Evolutionary conservation across 2,113 vertebrate genomes (phyloP).

Genomic region (Semnopithecus entellus): DNA sequence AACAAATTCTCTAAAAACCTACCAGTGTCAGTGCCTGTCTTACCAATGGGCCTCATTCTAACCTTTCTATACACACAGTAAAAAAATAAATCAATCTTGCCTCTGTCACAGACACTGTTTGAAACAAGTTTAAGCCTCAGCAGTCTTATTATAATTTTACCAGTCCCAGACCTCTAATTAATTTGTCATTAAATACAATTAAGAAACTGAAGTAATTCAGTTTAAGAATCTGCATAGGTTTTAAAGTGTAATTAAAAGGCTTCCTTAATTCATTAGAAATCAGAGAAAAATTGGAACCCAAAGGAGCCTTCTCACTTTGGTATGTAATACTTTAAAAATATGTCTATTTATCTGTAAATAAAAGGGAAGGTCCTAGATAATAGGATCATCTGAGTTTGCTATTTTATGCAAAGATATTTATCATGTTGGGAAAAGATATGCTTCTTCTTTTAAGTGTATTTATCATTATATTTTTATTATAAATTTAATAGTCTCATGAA

Average conservation of each 20-base stretch:
- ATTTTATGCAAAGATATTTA: slow-evolving; percentile 37
- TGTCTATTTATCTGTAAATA: slow-evolving; percentile 11
- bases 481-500: background rate
- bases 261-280: slow-evolving; percentile 47
- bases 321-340: background rate
- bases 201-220: slow-evolving; percentile 50
- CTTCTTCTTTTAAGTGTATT: background rate
- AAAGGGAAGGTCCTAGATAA: background rate
- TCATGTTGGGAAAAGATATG: background rate
- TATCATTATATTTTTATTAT: slow-evolving; percentile 15
- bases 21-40: background rate
- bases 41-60: background rate
- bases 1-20: background rate
- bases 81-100: slow-evolving; percentile 23
- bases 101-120: slow-evolving; percentile 13
- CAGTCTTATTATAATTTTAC: slow-evolving; percentile 39
- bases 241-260: slow-evolving; percentile 56
- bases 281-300: background rate
- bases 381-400: slow-evolving; percentile 28
- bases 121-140: slow-evolving; percentile 40
- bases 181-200: slow-evolving; percentile 74
- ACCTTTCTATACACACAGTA: background rate
- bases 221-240: slow-evolving; percentile 49
- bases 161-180: slow-evolving; percentile 60
- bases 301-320: background rate